Base-by-base conservation (phyloP, 2,113 vertebrate species). In the Silurus asotus region DNA sequence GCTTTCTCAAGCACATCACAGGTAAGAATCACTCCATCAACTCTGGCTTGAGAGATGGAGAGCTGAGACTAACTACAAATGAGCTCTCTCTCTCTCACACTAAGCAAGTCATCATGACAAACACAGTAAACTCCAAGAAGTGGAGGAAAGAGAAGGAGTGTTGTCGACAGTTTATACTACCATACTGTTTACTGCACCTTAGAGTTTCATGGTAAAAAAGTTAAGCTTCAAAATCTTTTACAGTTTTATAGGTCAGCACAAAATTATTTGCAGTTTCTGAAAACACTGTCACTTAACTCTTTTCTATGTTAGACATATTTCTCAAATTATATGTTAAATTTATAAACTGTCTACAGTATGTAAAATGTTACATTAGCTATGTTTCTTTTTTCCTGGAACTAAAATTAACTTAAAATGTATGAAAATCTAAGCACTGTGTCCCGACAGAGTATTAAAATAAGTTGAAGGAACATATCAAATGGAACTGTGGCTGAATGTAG, bases 1-100 rank as follows among this genome's bases (percentile, higher is more conserved):
- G 92, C 91, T 93, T 92, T 91, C 89, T 93, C 89, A 90, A 90
- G 91, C 82, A 25, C 89, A 88, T 92, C 37, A 45, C 90, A 88
- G 88, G 92, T 91, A 89, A 86, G 88, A 90, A 88, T 85, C 88
- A 92, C 91, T 93, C 91, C 90, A 93, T 93, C 92, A 92, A 86
- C 85, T 90, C 89, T 79, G 37, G 84, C 55, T 53, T 62, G 77
- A 79, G 83, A 90, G 89, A 93, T 78, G 86, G 84, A 88, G 87
- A 84, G 80, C 86, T 88, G 77, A 90, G 83, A 92, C 90, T 90
- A 90, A 90, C 89, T 82, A 84, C 79, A 90, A 91, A 91, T 90
- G 89, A 89, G 89, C 81, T 90, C 86, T 84, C 87, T 84, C 87
- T 84, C 84, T 72, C 74, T 45, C 85, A 87, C 79, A 76, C 80